Conservation (phyloP, 2,113 vertebrate species). For the Cyanoramphus novaezelandiae region DNA sequence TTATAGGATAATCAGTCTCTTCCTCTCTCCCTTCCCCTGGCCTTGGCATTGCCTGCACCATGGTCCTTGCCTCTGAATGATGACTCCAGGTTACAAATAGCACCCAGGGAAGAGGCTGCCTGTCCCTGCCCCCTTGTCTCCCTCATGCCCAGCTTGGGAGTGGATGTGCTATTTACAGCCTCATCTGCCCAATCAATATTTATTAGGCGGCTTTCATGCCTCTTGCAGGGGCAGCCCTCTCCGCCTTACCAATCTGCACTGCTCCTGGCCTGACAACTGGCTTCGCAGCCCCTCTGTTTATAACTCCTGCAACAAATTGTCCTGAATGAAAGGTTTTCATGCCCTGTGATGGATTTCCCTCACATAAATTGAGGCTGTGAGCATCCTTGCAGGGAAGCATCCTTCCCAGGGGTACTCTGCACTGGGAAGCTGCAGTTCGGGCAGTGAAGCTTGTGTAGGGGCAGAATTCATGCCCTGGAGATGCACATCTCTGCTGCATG, state of each 20-base stretch:
- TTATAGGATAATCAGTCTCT: conserved; percentile 21
- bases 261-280: neutral
- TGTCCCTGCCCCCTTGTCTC: neutral
- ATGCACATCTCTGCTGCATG: accelerated
- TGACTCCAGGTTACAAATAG: neutral
- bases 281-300: neutral
- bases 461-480: neutral
- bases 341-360: conserved; percentile 38
- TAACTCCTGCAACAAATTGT: conserved; percentile 45
- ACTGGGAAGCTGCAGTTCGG: neutral
- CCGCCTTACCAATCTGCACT: neutral
- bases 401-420: neutral
- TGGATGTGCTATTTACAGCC: neutral
- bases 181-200: neutral
- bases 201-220: neutral
- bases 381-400: neutral
- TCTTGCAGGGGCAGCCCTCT: neutral
- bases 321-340: conserved; percentile 6
- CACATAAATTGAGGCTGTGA: conserved; percentile 18
- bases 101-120: accelerated
- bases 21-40: neutral
- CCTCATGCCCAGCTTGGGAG: neutral
- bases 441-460: neutral
- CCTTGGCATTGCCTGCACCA: neutral
- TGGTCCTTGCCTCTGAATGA: conserved; percentile 51